Base-by-base conservation (phyloP, 2,113 vertebrate genomes). In the Muntiacus reevesi region DNA sequence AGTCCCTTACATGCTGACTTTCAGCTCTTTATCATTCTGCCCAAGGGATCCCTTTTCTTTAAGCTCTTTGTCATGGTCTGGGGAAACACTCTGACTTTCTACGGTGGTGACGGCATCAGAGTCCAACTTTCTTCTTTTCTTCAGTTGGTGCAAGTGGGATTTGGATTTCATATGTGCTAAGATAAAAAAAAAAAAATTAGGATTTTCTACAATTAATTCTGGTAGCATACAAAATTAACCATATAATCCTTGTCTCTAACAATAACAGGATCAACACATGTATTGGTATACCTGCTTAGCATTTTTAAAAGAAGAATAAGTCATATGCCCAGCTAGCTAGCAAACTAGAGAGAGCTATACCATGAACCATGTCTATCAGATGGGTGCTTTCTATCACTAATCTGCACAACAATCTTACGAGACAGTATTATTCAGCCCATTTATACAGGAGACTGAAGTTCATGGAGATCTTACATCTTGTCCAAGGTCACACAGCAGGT, bases 161-260 rank as follows among this genome's bases (percentile, higher is more conserved):
- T 99, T 99, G 95, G 99, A 99, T 40, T 99, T 99, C 11, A 99
- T 98, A 98, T 99, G 99, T 97, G 99, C 99, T 99, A 87, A 95
- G 91, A 50, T 45, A 97, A 98, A 93, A 89, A 64, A 25, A 54
- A 52, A 89, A 62, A 96, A 28, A 13, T 91, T 78, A 94, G 86
- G 57, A 78, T 87, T 6, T 13, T 64, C 74, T 55, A 94, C 28
- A 95, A 91, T 87, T 88, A 87, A 96, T 89, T 45, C 87, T 95
- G 78, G 82, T 93, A 93, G 83, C 10, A 97, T 57, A 76, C 59
- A 92, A 81, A 94, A 84, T 78, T 86, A 97, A 96, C 17, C 76
- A 67, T 15, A 83, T 1, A 96, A 92, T 91, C 21, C 87, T 81
- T 93, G 50, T 59, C 71, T 95, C 83, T 83, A 87, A 92, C 4